Base-by-base conservation (phyloP, 37 sponge, comb jelly and placozoan species). In the Amphimedon queenslandica region DNA sequence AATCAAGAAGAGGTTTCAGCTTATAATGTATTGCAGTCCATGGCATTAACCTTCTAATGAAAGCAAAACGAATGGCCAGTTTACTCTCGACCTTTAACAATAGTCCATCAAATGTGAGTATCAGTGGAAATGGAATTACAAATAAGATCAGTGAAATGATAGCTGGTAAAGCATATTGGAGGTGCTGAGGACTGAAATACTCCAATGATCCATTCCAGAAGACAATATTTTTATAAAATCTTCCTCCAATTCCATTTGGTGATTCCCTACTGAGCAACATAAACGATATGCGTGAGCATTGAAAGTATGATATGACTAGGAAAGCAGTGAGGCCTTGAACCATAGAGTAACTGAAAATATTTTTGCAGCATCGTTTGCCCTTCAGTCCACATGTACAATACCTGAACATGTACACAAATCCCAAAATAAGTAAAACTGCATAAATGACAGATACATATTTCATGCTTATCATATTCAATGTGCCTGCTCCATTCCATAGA, bases 241-340 rank as follows among this genome's bases (percentile, higher is more conserved):
- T 47, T 18, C 51, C 51, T 18, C 51, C 51, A 18, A 18, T 47
- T 18, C 51, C 51, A 18, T 8, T 47, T 18, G 64, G 13, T 0
- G 10, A 20, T 23, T 24, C 76, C 0, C 66, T 32, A 27, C 47
- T 37, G 4, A 80, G 73, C 2, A 71, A 28, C 36, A n/a, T 16
- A 38, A 72, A 35, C 1, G 81, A 63, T n/a, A 72, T 64, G n/a
- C 29, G 58, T 27, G 65, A 57, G 37, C 70, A 69, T 42, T 78
- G 79, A n/a, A 61, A 21, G 31, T 78, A 78, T 32, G 70, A 69
- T 31, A 78, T n/a, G 2, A 78, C 41, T 3, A 78, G 36, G 41
- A 78, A 78, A 18, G 79, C 70, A 41, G 79, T 56, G n/a, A 78
- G 28, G 13, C 79, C 79, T 38, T 78, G 70, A 20, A 78, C 37